phyloP scores from a whole-genome alignment of 1,140 invertebrate species.

The Eupeodes corollae region DNA sequence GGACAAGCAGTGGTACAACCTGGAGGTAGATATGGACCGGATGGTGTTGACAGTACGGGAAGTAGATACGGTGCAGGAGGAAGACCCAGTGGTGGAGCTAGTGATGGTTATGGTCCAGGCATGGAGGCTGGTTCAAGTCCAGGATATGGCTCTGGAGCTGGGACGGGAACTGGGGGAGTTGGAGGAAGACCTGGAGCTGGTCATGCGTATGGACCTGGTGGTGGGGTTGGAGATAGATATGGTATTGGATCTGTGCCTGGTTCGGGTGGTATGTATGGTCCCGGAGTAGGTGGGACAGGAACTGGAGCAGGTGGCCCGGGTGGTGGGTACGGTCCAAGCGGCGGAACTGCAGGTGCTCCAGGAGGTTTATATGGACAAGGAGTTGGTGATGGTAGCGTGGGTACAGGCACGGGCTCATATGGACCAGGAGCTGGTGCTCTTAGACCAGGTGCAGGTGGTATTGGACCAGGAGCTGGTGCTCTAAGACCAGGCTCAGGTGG shows the following conservation, averaged over 20 bases:
- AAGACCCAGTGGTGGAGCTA: not conserved
- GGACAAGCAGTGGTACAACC: too few species aligned
- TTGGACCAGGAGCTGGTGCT: conserved; percentile 7
- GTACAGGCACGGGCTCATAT: conserved; percentile 8
- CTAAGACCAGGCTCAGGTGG: not conserved
- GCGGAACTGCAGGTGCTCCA: not conserved
- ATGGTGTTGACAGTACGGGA: not conserved
- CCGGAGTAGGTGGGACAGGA: not conserved
- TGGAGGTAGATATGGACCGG: not conserved
- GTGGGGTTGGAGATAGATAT: not conserved
- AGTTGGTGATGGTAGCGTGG: conserved; percentile 5
- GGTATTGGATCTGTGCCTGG: not conserved
- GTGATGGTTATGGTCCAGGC: not conserved
- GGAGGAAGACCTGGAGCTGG: conserved; percentile 13
- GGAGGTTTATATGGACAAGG: conserved; percentile 13
- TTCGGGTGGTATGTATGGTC: not conserved
- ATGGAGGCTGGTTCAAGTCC: not conserved
- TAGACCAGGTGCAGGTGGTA: conserved; percentile 5
- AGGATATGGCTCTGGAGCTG: not conserved
- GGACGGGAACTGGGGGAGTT: conserved; percentile 18
- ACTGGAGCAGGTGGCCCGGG: conserved; percentile 3
- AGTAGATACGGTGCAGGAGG: not conserved
- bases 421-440: conserved; percentile 35
- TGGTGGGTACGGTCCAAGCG: not conserved
- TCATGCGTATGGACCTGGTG: not conserved